Evolutionary conservation across 2,797 vertebrate genomes (phyloP), one percentile per base, ranked within the genome.

Genomic region (Hippoglossus hippoglossus): DNA sequence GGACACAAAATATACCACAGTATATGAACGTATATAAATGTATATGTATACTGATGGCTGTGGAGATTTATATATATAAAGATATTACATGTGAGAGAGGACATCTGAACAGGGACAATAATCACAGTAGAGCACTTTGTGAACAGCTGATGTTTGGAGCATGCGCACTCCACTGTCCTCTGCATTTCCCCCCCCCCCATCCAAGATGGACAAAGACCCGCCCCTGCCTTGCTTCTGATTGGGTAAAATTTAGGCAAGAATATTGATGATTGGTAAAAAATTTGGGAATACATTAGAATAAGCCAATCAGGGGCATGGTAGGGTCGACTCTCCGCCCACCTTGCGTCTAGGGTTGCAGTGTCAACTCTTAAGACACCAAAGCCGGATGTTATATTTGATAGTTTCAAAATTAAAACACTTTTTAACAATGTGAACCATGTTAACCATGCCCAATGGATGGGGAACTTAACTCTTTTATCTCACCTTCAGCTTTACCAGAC

Each of bases 81-180:
- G 15, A 0, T 16, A 16, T 44, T 16, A 44, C 18, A 22, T 51
- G 21, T 51, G 3, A 51, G 18, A 21, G n/a, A 49, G n/a, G 3
- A 0, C 0, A 26, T 65, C 46, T 18, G 0, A 52, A 16, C 22
- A 24, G 5, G 9, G 11, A 22, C 2, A 10, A 34, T 10, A 34
- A 11, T 18, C 41, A 44, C 13, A 4, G 24, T 13, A 2, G 1
- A n/a, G 31, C 18, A 15, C 0, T 36, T 39, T 19, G 19, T 3
- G 21, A 28, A 47, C 65, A 13, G 71, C 65, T 71, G 57, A 25
- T 51, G 24, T 3, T 1, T 9, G 25, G 59, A 4, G 77, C 80
- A 80, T 82, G 79, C 82, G 79, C 59, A 18, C 47, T 13, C n/a
- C 19, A 24, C 4, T 22, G 5, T 5, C 21, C 1, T 6, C 18